Evolutionary conservation across 2,797 vertebrate genomes (phyloP).

Genomic region (Oryzias dopingdopingensis): DNA sequence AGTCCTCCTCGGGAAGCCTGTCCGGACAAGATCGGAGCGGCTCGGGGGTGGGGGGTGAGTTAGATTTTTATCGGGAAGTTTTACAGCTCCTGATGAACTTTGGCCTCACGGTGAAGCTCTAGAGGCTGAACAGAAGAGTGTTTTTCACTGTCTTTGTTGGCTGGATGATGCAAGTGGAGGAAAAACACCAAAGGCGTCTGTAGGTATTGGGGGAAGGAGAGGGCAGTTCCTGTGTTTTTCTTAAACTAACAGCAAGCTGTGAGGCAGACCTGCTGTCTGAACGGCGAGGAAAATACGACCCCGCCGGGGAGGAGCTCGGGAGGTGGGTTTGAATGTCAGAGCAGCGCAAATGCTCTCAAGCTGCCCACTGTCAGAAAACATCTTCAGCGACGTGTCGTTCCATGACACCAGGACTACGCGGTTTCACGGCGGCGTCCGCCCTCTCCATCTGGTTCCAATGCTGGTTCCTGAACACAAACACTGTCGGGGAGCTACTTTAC

Average conservation of each 20-base stretch:
- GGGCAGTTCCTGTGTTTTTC: slow-evolving; percentile 44
- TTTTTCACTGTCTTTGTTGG: background rate
- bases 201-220: background rate
- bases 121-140: background rate
- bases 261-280: slow-evolving; percentile 64
- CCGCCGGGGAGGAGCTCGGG: background rate
- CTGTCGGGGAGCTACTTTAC: background rate
- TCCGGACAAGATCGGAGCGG: slow-evolving; percentile 39
- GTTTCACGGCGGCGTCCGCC: slow-evolving; percentile 4
- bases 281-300: slow-evolving; percentile 44
- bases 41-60: slow-evolving; percentile 17
- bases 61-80: slow-evolving; percentile 26
- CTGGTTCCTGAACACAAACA: background rate
- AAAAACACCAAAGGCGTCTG: background rate
- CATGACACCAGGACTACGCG: background rate
- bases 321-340: slow-evolving; percentile 42
- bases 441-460: slow-evolving; percentile 11
- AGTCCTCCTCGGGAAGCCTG: slow-evolving; percentile 8
- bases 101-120: slow-evolving; percentile 7
- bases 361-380: slow-evolving; percentile 29
- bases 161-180: background rate
- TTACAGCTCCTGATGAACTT: slow-evolving; percentile 11
- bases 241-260: slow-evolving; percentile 51
- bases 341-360: slow-evolving; percentile 9
- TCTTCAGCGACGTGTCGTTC: slow-evolving; percentile 4